Conservation (phyloP, 2,888 invertebrate species). For the Xanthostigma xanthostigma region DNA sequence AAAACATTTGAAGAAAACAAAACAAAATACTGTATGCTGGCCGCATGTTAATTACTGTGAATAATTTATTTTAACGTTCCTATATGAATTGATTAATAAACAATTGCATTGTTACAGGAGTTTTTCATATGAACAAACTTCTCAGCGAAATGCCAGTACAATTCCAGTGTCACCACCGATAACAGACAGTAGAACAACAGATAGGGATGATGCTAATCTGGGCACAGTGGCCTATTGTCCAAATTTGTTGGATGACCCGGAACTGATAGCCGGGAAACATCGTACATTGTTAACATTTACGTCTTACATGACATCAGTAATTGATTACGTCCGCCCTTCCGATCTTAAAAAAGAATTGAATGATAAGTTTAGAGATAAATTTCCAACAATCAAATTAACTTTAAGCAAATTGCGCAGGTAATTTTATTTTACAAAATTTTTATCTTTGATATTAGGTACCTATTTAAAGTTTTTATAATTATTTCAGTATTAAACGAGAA, state of each 20-base stretch:
- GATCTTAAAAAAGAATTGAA: slow-evolving; percentile 94
- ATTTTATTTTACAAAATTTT: slow-evolving; percentile 7
- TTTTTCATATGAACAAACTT: slow-evolving; percentile 53
- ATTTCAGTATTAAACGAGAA: slow-evolving; percentile 78
- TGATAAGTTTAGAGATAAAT: slow-evolving; percentile 89
- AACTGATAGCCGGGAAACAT: slow-evolving; percentile 78
- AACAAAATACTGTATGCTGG: too few relatives aligned
- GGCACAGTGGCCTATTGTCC: slow-evolving; percentile 52
- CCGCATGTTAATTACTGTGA: too few relatives aligned
- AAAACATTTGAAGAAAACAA: too few relatives aligned
- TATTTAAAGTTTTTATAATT: neutral
- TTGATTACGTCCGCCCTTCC: slow-evolving; percentile 90
- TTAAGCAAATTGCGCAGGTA: slow-evolving; percentile 92
- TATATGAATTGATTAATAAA: slow-evolving; percentile 2
- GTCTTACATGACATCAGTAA: slow-evolving; percentile 87
- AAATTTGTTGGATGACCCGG: slow-evolving; percentile 84
- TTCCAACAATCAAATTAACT: slow-evolving; percentile 87
- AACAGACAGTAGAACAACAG: slow-evolving; percentile 20
- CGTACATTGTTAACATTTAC: slow-evolving; percentile 75
- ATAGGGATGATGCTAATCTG: slow-evolving; percentile 26
- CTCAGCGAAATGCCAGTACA: slow-evolving; percentile 39
- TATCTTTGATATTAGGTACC: neutral
- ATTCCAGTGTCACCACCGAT: slow-evolving; percentile 31
- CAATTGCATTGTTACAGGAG: slow-evolving; percentile 38
- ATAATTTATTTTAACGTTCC: neutral